Conservation (phyloP, 2,888 invertebrate species). For the Asteroscopus sphinx region DNA sequence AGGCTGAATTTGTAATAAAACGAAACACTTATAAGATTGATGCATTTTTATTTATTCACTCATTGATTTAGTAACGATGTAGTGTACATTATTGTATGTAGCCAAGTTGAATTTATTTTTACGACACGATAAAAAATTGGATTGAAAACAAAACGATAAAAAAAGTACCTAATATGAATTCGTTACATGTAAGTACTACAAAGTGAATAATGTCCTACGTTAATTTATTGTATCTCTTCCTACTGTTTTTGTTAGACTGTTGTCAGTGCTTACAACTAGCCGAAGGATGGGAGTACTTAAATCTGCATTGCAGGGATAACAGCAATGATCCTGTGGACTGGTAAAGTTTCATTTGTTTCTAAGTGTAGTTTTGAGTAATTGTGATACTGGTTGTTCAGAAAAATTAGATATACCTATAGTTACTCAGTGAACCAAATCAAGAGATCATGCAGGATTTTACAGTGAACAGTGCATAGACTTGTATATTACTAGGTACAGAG, state of each 20-base stretch:
- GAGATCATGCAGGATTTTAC: no score
- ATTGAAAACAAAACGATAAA: slow-evolving; percentile 35
- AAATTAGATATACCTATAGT: no score
- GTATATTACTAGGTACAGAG: no score
- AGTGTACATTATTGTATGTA: not conserved
- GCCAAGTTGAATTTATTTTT: slow-evolving; percentile 18
- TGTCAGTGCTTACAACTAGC: slow-evolving; percentile 27
- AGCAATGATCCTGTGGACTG: slow-evolving; percentile 72
- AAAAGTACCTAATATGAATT: slow-evolving; percentile 5
- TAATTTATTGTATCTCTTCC: slow-evolving; percentile 32
- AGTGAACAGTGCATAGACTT: no score
- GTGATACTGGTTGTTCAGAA: not conserved
- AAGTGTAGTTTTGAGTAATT: not conserved
- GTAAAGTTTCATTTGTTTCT: slow-evolving; percentile 56
- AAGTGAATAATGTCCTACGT: slow-evolving; percentile 27
- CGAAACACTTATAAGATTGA: slow-evolving; percentile 3
- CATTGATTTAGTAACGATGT: slow-evolving; percentile 2
- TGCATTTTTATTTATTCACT: slow-evolving; percentile 38
- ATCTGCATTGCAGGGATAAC: slow-evolving; percentile 73
- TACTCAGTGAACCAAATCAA: no score
- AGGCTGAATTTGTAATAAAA: slow-evolving; percentile 47
- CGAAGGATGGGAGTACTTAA: slow-evolving; percentile 64
- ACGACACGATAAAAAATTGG: slow-evolving; percentile 24
- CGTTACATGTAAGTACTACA: slow-evolving; percentile 2
- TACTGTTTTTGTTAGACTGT: slow-evolving; percentile 36